phyloP scores from a whole-genome alignment of 1,140 invertebrate species.

The Conus ventricosus region DNA sequence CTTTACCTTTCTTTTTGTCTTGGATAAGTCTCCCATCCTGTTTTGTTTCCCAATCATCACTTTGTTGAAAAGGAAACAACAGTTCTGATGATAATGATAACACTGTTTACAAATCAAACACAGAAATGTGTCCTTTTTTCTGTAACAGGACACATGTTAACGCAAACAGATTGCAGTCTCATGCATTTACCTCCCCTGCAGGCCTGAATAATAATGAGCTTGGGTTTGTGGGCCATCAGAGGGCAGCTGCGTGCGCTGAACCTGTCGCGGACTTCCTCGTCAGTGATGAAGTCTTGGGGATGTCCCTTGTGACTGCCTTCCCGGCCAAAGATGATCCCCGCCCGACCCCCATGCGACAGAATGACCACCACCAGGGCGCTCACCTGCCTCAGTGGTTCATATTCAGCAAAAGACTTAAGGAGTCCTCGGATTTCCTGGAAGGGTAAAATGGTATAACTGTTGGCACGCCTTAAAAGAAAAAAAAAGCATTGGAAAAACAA shows the following conservation, averaged over 20 bases:
- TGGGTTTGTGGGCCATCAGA: slow-evolving; percentile 64
- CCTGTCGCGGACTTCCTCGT: slow-evolving; percentile 51
- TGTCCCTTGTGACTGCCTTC: neutral
- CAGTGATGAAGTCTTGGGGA: slow-evolving; percentile 18
- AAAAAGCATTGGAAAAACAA: neutral
- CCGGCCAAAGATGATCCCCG: slow-evolving; percentile 31
- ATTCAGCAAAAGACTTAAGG: slow-evolving; percentile 21
- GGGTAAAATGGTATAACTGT: neutral
- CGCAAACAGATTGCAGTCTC: too few relatives aligned
- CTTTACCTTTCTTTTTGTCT: too few relatives aligned
- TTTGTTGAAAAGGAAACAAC: too few relatives aligned
- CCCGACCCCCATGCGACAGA: slow-evolving; percentile 34
- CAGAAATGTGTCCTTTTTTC: too few relatives aligned
- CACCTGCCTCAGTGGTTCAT: neutral
- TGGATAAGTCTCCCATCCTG: too few relatives aligned
- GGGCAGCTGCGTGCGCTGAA: slow-evolving; percentile 67
- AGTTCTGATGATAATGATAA: too few relatives aligned
- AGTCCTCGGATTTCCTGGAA: slow-evolving; percentile 35
- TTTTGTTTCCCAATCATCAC: too few relatives aligned
- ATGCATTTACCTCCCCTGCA: slow-evolving; percentile 65
- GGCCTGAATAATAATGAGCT: slow-evolving; percentile 71
- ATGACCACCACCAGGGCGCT: slow-evolving; percentile 35
- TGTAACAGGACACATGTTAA: too few relatives aligned
- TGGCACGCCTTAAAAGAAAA: too few relatives aligned
- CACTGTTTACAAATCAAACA: too few relatives aligned